Evolutionary conservation across 2,113 vertebrate genomes (phyloP).

Genomic region (Cyanistes caeruleus): DNA sequence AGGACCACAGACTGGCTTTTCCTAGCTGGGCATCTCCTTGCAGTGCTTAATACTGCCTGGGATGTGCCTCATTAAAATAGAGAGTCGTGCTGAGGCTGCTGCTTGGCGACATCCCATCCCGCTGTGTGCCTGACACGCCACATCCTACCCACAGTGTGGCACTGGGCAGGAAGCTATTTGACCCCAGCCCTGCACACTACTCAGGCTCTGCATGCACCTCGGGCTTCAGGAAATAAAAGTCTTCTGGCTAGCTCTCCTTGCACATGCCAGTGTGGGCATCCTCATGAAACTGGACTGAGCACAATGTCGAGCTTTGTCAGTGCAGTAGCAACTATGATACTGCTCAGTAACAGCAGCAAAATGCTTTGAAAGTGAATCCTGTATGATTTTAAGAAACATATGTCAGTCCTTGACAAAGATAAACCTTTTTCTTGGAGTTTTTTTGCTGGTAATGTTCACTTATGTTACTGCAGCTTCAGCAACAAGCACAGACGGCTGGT

Average conservation of each 20-base stretch:
- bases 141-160: background rate
- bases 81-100: background rate
- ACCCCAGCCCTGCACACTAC: background rate
- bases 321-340: background rate
- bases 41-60: background rate
- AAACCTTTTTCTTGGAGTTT: background rate
- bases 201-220: background rate
- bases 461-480: background rate
- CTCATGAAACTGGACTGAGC: background rate
- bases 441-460: background rate
- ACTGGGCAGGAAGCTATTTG: background rate
- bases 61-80: background rate
- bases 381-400: background rate
- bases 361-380: background rate
- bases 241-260: background rate
- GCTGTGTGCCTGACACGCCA: fast-evolving
- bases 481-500: background rate
- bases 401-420: background rate
- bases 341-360: background rate
- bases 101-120: background rate
- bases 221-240: background rate
- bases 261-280: background rate
- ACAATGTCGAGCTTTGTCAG: background rate
- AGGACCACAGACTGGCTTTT: background rate
- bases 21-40: background rate